Evolutionary conservation across 2,888 invertebrate species (phyloP).

Genomic region (Embidobia sp.): DNA sequence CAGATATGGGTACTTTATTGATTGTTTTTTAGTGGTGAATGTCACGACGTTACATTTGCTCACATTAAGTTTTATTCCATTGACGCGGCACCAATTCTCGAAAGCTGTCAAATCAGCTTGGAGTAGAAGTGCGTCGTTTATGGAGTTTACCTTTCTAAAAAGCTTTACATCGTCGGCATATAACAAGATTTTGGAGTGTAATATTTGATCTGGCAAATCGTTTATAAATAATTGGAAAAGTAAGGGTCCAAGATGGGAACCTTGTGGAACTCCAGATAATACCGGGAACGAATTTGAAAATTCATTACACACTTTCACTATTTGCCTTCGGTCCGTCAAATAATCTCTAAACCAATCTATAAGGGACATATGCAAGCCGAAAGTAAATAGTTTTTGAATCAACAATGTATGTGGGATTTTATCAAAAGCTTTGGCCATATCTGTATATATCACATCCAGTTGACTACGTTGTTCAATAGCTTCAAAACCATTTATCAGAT

Average conservation of each 20-base stretch:
- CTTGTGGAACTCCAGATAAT: constrained; percentile 33
- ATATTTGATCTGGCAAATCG: constrained; percentile 10
- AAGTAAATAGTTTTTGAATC: constrained; percentile 29
- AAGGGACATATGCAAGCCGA: constrained; percentile 1
- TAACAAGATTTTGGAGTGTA: constrained; percentile 4
- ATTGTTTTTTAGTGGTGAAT: neutral
- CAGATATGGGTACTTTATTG: neutral
- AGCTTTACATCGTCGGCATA: constrained; percentile 28
- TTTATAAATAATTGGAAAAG: constrained; percentile 18
- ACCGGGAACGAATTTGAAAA: constrained; percentile 1
- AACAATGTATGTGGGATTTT: constrained; percentile 29
- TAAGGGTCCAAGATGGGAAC: constrained; percentile 17
- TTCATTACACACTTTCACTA: neutral
- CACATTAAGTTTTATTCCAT: neutral
- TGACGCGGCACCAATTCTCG: neutral
- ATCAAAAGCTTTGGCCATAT: constrained; percentile 20
- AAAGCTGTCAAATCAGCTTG: constrained; percentile 3
- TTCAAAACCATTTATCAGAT: constrained; percentile 8
- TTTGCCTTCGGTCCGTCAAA: constrained; percentile 1
- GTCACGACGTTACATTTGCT: constrained; percentile 9
- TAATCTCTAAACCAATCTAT: constrained; percentile 26
- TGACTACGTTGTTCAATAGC: neutral
- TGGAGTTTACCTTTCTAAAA: neutral
- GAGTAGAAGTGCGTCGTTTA: neutral
- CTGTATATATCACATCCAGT: constrained; percentile 18